Conservation (phyloP, 2,888 invertebrate genomes). For the Alcis repandata region DNA sequence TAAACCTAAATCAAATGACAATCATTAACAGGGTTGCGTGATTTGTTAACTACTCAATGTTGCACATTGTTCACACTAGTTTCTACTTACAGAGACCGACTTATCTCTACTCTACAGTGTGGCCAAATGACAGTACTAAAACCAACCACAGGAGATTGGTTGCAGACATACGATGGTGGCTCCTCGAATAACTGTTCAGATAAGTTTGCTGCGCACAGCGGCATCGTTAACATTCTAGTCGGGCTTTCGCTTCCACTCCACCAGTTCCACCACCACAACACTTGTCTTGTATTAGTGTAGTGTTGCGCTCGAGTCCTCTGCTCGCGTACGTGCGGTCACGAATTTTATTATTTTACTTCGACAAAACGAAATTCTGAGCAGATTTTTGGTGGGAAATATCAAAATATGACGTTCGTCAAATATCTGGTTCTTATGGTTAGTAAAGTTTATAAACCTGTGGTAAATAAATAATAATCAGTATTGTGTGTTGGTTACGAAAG, state of each 20-base stretch:
- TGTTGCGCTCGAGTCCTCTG: conserved; percentile 33
- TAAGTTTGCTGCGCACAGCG: conserved; percentile 29
- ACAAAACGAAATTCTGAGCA: conserved; percentile 14
- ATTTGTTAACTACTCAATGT: no score
- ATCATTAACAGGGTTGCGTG: no score
- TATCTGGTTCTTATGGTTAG: conserved; percentile 52
- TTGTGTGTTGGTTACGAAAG: neutral
- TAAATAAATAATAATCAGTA: neutral
- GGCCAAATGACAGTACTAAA: neutral
- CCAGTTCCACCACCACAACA: conserved; percentile 48
- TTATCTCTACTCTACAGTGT: neutral
- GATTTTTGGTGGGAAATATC: conserved; percentile 14
- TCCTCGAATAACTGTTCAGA: neutral
- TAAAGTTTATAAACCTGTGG: conserved; percentile 19
- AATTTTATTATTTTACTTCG: neutral
- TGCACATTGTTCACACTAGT: no score
- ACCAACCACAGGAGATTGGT: neutral
- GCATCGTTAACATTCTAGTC: conserved; percentile 66
- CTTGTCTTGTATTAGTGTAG: conserved; percentile 33
- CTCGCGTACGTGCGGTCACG: conserved; percentile 33
- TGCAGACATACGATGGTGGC: neutral
- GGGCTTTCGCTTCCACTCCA: conserved; percentile 56
- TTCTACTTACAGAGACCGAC: no score
- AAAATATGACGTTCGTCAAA: conserved; percentile 50
- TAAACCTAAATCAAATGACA: no score